These are phyloP conservation scores for Pholis gunnellus DNA, from an alignment of 2,113 vertebrate species.

Conservation along the genomic window DNA sequence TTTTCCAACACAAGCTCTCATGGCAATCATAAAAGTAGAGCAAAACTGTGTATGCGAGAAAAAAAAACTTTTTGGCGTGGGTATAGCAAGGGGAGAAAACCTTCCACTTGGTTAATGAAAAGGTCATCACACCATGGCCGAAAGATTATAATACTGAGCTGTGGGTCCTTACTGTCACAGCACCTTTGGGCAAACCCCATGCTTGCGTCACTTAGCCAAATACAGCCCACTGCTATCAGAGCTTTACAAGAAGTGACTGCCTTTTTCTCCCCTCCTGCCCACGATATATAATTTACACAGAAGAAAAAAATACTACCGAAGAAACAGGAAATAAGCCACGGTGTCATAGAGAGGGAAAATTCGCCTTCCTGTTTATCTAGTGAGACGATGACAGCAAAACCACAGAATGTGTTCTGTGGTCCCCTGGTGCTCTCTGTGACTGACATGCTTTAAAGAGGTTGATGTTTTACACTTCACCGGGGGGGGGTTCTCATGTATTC, in stretches of 20 bases:
- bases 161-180: slow-evolving; percentile 75
- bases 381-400: slow-evolving; percentile 75
- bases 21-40: slow-evolving; percentile 5
- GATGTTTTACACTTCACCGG: slow-evolving; percentile 22
- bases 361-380: slow-evolving; percentile 89
- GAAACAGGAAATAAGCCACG: slow-evolving; percentile 85
- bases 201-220: slow-evolving; percentile 81
- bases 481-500: slow-evolving; percentile 7
- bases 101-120: slow-evolving; percentile 68
- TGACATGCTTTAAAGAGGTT: slow-evolving; percentile 28
- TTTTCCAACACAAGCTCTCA: slow-evolving; percentile 46
- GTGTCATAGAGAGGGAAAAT: slow-evolving; percentile 87
- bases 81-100: slow-evolving; percentile 59
- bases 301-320: slow-evolving; percentile 82
- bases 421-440: slow-evolving; percentile 39
- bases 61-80: slow-evolving; percentile 34
- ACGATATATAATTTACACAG: slow-evolving; percentile 70
- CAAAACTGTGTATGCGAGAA: background rate
- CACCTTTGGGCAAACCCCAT: slow-evolving; percentile 81
- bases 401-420: slow-evolving; percentile 61
- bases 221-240: slow-evolving; percentile 75
- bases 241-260: slow-evolving; percentile 84
- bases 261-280: slow-evolving; percentile 73
- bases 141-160: slow-evolving; percentile 40
- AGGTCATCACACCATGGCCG: slow-evolving; percentile 64